These are phyloP conservation scores for Sus cebifrons DNA, from an alignment of 2,797 vertebrate genomes.

Conservation along the genomic window DNA sequence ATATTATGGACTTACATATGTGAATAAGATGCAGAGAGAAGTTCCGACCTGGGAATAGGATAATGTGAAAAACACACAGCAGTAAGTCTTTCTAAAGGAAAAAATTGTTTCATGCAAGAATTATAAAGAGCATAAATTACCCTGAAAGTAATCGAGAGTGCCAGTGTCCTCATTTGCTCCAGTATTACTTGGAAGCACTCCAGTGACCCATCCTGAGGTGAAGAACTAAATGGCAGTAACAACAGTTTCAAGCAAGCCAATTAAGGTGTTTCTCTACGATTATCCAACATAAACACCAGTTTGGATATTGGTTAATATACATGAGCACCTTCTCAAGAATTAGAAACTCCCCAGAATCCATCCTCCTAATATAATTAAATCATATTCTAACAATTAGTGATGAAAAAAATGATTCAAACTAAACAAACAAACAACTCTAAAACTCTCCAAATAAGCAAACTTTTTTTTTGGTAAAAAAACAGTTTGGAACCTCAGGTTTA, in stretches of 20 bases:
- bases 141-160: neutral
- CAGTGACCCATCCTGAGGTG: conserved; percentile 19
- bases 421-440: conserved; percentile 19
- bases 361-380: neutral
- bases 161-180: neutral
- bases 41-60: conserved; percentile 42
- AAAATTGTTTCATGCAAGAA: conserved; percentile 59
- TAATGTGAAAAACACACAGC: conserved; percentile 15
- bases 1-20: neutral
- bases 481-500: conserved; percentile 11
- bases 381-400: neutral
- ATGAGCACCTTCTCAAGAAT: conserved; percentile 59
- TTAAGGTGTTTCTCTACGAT: conserved; percentile 55
- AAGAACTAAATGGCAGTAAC: conserved; percentile 17
- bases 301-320: conserved; percentile 21
- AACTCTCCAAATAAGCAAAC: neutral
- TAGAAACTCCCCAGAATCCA: conserved; percentile 9
- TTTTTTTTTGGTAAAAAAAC: conserved; percentile 15
- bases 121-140: conserved; percentile 65
- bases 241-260: conserved; percentile 17
- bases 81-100: conserved; percentile 50
- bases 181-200: neutral
- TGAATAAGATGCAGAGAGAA: conserved; percentile 16
- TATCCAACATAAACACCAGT: conserved; percentile 21
- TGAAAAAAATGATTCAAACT: conserved; percentile 15